phyloP scores from a whole-genome alignment of 1,140 invertebrate genomes.

The Stegodyphus mimosarum region DNA sequence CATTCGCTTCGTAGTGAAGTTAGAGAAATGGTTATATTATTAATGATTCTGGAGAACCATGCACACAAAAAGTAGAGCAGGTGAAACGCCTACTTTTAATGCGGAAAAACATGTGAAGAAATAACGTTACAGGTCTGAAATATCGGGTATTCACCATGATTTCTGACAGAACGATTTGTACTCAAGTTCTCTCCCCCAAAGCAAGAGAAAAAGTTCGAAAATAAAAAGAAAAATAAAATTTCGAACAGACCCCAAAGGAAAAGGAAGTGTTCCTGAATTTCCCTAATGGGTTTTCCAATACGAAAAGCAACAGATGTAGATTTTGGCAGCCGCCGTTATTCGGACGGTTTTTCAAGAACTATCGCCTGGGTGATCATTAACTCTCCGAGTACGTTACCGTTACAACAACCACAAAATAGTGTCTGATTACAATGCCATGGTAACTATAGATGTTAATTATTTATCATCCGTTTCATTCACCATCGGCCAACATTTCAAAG shows the following conservation, averaged over 20 bases:
- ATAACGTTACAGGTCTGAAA: background rate
- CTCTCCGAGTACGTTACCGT: too few relatives aligned
- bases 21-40: background rate
- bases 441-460: too few relatives aligned
- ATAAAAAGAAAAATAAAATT: background rate
- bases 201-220: background rate
- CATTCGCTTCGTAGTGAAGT: background rate
- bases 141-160: background rate
- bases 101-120: background rate
- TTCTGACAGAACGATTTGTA: background rate
- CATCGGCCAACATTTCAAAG: too few relatives aligned
- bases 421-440: too few relatives aligned
- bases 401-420: too few relatives aligned
- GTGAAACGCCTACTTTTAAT: background rate
- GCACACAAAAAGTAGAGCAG: background rate
- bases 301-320: background rate
- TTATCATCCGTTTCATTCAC: too few relatives aligned
- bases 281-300: slow-evolving; percentile 2
- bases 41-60: background rate
- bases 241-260: background rate
- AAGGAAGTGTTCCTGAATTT: background rate
- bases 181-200: background rate
- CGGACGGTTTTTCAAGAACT: background rate
- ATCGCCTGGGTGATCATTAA: background rate
- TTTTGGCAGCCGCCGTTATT: background rate